Conservation (phyloP, 2,888 invertebrate species). For the Trisateles emortualis region DNA sequence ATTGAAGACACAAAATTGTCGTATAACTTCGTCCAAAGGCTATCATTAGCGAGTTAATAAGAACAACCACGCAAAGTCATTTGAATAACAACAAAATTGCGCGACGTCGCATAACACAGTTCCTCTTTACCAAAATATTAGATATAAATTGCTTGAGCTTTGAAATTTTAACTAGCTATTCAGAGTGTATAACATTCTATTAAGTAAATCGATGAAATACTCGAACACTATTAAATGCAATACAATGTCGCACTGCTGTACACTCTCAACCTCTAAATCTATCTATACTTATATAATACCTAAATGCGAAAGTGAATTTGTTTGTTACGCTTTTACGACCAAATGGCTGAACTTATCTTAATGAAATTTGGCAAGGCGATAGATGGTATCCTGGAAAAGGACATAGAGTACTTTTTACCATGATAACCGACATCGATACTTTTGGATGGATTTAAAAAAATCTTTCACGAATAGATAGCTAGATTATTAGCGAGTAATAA, state of each 20-base stretch:
- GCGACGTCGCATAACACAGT: background rate
- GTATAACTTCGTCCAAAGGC: constrained; percentile 19
- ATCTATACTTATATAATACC: no score
- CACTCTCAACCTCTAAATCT: constrained; percentile 26
- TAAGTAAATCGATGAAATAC: constrained; percentile 32
- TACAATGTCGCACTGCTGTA: constrained; percentile 7
- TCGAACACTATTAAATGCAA: constrained; percentile 9
- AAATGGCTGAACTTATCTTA: no score
- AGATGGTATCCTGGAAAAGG: no score
- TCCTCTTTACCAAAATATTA: constrained; percentile 12
- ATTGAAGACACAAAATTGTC: constrained; percentile 13
- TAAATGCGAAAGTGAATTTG: no score
- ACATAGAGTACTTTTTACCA: no score
- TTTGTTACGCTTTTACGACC: no score
- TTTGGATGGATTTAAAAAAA: no score
- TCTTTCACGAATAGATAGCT: no score
- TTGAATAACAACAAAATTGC: constrained; percentile 33
- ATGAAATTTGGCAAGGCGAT: no score
- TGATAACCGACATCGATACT: no score
- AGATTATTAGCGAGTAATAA: no score
- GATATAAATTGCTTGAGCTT: constrained; percentile 34
- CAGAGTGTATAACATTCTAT: constrained; percentile 42
- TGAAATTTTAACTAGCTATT: constrained; percentile 37
- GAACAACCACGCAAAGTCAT: constrained; percentile 22
- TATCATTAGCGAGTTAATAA: constrained; percentile 27